Base-by-base conservation (phyloP, 2,888 invertebrate species). In the Tolmerus cingulatus region DNA sequence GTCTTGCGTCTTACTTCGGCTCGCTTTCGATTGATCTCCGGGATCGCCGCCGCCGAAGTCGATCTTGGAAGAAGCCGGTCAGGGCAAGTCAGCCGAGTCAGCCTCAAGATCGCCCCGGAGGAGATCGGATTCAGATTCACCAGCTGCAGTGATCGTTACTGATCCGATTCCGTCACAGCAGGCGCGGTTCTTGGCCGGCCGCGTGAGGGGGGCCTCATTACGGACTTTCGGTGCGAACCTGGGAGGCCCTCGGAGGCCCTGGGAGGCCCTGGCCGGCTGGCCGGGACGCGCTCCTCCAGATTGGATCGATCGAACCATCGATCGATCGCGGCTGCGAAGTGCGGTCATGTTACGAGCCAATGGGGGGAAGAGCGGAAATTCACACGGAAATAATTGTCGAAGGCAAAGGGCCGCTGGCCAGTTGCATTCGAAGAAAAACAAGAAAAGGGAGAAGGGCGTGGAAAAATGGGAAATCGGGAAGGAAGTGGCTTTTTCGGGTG, bases 21-120 rank as follows among this genome's bases (percentile, higher is more conserved):
- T 82, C 57, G 82, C 82, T 82, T 82, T 82, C 82, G 57, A 82
- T 57, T 82, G 82, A 82, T 82, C 82, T 66, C 23, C n/a, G 34
- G n/a, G 40, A 76, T 40, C 19, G 76, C 34, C 14, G 74, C 43
- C 43, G 43, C 16, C 30, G 74, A 37, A 37, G 74, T 14, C n/a
- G 76, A 27, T 51, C 66, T 55, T 66, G 66, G 19, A 16, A n/a
- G 34, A 76, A 76, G 30, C 37, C 30, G 19, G 82, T 30, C 14
- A 81, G 79, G 27, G 30, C 8, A 55, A 30, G 55, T 51, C 23
- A 30, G n/a, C 55, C 23, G n/a, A 27, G 51, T 27, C 81, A 40
- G 77, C 19, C 7, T 46, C 16, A 46, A 34, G 77, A 77, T 27
- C 43, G 19, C 27, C 43, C 51, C 34, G 57, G 82, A 82, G 43